phyloP scores from a whole-genome alignment of 2,113 vertebrate genomes.

The Sorex araneus region DNA sequence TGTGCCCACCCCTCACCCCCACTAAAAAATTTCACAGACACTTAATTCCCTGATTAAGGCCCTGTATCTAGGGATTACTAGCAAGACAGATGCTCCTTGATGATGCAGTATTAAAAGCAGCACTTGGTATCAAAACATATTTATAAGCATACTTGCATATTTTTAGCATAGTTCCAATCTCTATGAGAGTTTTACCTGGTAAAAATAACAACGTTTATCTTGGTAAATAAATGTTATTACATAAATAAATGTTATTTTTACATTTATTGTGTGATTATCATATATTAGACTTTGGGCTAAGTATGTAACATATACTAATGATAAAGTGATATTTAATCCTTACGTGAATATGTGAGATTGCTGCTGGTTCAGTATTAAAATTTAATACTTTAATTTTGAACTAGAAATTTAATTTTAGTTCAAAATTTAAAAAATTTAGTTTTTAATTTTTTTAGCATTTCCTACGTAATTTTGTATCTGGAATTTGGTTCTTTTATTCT shows the following conservation, averaged over 20 bases:
- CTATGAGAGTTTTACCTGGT: constrained; percentile 49
- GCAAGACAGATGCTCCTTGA: background rate
- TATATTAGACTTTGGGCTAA: background rate
- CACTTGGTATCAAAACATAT: constrained; percentile 21
- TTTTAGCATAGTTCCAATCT: constrained; percentile 20
- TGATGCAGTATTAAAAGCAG: constrained; percentile 24
- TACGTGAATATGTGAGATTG: background rate
- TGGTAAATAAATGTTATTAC: background rate
- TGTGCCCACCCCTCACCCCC: no score
- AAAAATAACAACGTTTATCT: constrained; percentile 15
- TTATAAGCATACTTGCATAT: constrained; percentile 16
- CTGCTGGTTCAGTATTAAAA: background rate
- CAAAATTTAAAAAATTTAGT: no score
- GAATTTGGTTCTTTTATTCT: constrained; percentile 50
- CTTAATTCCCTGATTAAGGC: background rate
- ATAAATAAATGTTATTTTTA: no score
- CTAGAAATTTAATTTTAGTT: no score
- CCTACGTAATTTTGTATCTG: constrained; percentile 56
- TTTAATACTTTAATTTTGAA: no score
- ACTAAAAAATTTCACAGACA: background rate
- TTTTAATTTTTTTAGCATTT: constrained; percentile 49
- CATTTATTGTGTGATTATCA: constrained; percentile 5
- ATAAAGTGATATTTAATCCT: background rate
- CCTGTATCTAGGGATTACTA: background rate
- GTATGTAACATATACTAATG: background rate